These are phyloP conservation scores for Grallaria varia DNA, from an alignment of 2,113 vertebrate genomes.

Conservation along the genomic window DNA sequence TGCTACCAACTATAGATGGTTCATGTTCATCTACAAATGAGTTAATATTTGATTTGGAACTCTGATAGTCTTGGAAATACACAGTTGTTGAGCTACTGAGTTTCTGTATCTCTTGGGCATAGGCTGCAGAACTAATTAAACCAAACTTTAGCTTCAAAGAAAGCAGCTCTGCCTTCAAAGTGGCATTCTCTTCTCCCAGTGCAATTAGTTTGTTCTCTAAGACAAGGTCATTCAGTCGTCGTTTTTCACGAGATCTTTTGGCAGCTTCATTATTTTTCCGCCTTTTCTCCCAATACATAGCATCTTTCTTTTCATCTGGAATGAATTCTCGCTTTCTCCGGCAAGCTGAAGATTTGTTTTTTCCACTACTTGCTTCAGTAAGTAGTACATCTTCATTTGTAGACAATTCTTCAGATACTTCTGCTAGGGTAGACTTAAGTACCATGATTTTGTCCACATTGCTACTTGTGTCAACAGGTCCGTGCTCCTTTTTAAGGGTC, in stretches of 20 bases:
- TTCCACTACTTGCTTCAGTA: conserved; percentile 69
- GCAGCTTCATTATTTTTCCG: conserved; percentile 97
- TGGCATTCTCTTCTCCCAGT: conserved; percentile 92
- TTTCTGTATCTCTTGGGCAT: conserved; percentile 90
- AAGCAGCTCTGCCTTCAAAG: conserved; percentile 89
- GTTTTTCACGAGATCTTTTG: conserved; percentile 94
- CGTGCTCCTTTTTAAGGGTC: conserved; percentile 87
- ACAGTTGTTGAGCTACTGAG: conserved; percentile 77
- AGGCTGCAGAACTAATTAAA: conserved; percentile 85
- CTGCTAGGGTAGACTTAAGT: conserved; percentile 81
- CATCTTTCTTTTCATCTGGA: conserved; percentile 95
- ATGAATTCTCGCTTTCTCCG: conserved; percentile 94
- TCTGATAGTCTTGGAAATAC: conserved; percentile 83
- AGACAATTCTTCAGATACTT: conserved; percentile 75
- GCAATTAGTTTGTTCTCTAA: conserved; percentile 94
- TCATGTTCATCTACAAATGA: conserved; percentile 79
- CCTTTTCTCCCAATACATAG: conserved; percentile 92
- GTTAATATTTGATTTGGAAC: conserved; percentile 62
- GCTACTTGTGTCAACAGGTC: conserved; percentile 73
- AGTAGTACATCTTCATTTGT: conserved; percentile 74
- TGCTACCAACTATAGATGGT: conserved; percentile 75
- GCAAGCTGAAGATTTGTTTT: conserved; percentile 78
- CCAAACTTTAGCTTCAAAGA: conserved; percentile 92
- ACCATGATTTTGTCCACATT: conserved; percentile 80
- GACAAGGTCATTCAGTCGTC: conserved; percentile 94